These are phyloP conservation scores for Reticulitermes speratus DNA, from an alignment of 1,140 invertebrate species.

Conservation along the genomic window DNA sequence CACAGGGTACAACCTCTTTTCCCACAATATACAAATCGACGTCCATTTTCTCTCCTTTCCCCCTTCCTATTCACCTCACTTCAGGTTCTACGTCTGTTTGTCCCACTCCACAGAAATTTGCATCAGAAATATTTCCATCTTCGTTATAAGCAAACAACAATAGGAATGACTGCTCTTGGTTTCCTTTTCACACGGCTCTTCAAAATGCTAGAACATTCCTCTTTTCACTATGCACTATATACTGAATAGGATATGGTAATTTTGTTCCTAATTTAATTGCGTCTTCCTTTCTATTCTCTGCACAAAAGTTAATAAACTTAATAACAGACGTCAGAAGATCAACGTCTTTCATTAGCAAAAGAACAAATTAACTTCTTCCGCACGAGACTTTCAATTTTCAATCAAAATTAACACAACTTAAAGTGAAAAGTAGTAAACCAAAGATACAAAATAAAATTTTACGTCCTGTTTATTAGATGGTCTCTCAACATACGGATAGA, in stretches of 20 bases:
- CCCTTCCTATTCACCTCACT: background rate
- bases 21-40: background rate
- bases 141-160: constrained; percentile 13
- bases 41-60: background rate
- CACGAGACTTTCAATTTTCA: background rate
- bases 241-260: constrained; percentile 6
- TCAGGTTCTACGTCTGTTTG: background rate
- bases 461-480: too few species aligned
- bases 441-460: too few species aligned
- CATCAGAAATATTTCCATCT: constrained; percentile 16
- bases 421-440: too few species aligned
- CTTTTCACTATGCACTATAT: too few species aligned
- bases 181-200: too few species aligned
- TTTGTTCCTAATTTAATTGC: background rate
- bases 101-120: background rate
- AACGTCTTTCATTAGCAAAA: background rate
- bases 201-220: too few species aligned
- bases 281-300: background rate
- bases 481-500: too few species aligned
- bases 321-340: background rate
- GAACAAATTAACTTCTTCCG: background rate
- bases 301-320: background rate
- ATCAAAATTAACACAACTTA: background rate
- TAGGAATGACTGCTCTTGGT: background rate
- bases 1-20: too few species aligned